phyloP scores from a whole-genome alignment of 2,113 vertebrate genomes.

The Arizona elegans region DNA sequence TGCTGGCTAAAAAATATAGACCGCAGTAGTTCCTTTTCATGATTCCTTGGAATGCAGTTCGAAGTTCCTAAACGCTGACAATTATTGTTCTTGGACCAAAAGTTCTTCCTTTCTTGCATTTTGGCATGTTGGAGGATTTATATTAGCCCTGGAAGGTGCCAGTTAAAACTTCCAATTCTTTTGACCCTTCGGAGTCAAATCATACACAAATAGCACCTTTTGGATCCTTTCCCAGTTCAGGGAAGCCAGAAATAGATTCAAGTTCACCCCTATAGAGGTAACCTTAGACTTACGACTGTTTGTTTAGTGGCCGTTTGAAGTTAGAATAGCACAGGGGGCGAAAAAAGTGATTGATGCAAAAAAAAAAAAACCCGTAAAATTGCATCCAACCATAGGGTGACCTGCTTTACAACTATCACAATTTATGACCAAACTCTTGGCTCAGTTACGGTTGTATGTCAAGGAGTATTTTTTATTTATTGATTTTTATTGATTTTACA shows the following conservation, averaged over 20 bases:
- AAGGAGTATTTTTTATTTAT: background rate
- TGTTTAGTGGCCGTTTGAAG: no score
- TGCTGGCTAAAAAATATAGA: slow-evolving; percentile 35
- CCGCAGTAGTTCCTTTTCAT: slow-evolving; percentile 48
- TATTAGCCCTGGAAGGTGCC: slow-evolving; percentile 31
- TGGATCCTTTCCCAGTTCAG: background rate
- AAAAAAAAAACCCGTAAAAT: background rate
- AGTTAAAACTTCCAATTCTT: background rate
- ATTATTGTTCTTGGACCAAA: slow-evolving; percentile 46
- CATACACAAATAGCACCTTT: background rate
- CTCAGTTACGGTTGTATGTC: background rate
- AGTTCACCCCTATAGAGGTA: background rate
- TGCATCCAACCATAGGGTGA: background rate
- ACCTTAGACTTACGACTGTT: background rate
- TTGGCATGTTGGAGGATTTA: slow-evolving; percentile 14
- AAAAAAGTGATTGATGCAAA: background rate
- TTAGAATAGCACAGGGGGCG: background rate
- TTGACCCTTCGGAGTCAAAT: background rate
- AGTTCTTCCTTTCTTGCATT: background rate
- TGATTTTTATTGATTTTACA: no score
- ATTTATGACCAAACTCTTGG: background rate
- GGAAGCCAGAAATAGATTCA: background rate
- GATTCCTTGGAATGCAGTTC: slow-evolving; percentile 48
- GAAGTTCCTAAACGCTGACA: slow-evolving; percentile 33
- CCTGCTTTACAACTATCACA: background rate